Conservation (phyloP, 1,140 invertebrate species). For the Thrips palmi region DNA sequence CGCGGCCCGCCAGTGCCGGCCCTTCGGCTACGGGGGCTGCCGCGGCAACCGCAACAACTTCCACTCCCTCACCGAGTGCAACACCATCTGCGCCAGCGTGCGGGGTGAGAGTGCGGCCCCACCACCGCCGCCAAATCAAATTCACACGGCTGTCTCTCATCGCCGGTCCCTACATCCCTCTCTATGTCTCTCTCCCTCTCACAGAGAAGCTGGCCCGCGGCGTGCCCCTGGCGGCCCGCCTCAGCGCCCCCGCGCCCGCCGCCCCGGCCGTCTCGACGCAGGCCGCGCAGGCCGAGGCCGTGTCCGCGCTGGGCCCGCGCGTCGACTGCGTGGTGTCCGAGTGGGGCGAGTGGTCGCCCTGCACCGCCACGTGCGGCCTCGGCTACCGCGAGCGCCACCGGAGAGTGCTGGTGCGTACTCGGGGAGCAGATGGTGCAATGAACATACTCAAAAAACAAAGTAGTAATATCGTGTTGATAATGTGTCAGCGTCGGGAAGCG, state of each 20-base stretch:
- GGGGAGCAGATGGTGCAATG: too few relatives aligned
- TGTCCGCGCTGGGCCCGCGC: constrained; percentile 12
- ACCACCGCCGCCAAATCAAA: not conserved
- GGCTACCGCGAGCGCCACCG: too few relatives aligned
- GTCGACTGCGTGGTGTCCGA: constrained; percentile 44
- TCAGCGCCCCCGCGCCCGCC: constrained; percentile 12
- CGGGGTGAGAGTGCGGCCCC: constrained; percentile 30
- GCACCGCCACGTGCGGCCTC: constrained; percentile 48
- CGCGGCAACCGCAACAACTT: constrained; percentile 77
- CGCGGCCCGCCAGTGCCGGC: constrained; percentile 48
- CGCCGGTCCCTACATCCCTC: not conserved
- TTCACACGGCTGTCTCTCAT: constrained; percentile 7
- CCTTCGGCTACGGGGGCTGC: constrained; percentile 77
- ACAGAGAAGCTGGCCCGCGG: not conserved
- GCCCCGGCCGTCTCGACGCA: not conserved
- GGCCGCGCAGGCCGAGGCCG: not conserved
- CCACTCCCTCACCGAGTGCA: constrained; percentile 53
- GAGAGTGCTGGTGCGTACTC: too few relatives aligned
- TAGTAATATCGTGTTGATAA: too few relatives aligned
- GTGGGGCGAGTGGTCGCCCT: constrained; percentile 58
- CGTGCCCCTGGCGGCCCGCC: constrained; percentile 14
- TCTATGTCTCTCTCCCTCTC: not conserved
- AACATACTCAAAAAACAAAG: too few relatives aligned
- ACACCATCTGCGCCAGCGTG: constrained; percentile 42
- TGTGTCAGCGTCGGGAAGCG: too few relatives aligned